These are phyloP conservation scores for Metacarcinus magister DNA, from an alignment of 2,888 invertebrate genomes.

Conservation along the genomic window DNA sequence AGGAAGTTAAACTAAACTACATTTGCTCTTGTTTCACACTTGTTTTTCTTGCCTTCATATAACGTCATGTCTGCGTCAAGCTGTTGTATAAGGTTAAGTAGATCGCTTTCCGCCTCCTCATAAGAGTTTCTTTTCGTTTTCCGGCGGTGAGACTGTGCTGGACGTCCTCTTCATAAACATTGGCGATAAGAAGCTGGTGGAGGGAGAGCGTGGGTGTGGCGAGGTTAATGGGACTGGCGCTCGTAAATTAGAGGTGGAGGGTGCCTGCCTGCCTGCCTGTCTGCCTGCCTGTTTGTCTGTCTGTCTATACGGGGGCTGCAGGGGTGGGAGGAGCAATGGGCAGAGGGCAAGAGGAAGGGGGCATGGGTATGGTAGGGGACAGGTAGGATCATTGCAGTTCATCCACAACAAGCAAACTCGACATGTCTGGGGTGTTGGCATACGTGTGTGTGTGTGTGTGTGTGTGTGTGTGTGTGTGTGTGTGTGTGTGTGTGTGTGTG, in stretches of 20 bases:
- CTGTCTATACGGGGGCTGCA: conserved; percentile 1
- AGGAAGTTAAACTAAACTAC: background rate
- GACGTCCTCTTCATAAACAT: background rate
- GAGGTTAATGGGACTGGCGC: background rate
- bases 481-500: conserved; percentile 27
- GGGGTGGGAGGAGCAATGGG: background rate
- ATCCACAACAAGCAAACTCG: background rate
- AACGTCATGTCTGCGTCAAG: background rate
- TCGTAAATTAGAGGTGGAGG: conserved; percentile 34
- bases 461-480: background rate
- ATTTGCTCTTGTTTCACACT: background rate
- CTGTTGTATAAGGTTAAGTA: background rate
- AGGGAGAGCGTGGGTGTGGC: background rate
- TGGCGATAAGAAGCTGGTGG: conserved; percentile 37
- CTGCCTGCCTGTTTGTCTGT: background rate
- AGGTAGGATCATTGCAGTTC: background rate
- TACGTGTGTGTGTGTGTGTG: background rate
- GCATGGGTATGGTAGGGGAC: background rate
- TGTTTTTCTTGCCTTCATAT: background rate
- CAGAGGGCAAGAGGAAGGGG: background rate
- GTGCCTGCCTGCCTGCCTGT: background rate
- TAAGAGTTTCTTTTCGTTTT: background rate
- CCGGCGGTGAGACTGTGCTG: background rate
- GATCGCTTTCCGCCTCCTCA: background rate
- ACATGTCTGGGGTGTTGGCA: background rate